Evolutionary conservation across 2,113 vertebrate genomes (phyloP).

Genomic region (Tonatia bakeri): DNA sequence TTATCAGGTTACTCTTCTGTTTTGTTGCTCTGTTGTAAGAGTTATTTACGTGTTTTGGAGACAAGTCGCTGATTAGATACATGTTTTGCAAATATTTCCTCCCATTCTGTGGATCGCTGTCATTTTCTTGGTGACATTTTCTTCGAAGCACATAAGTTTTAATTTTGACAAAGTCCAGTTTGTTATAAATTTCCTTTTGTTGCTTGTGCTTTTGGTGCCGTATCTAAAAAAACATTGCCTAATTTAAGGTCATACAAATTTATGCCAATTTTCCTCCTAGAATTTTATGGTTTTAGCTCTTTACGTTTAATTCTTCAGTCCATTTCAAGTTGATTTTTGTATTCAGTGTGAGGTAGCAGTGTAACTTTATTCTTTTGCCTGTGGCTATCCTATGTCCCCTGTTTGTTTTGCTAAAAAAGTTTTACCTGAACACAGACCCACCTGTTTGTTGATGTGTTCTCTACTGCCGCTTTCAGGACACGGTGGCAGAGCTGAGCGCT

Average conservation of each 20-base stretch:
- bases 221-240: neutral
- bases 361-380: neutral
- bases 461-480: neutral
- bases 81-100: neutral
- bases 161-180: neutral
- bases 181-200: neutral
- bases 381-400: neutral
- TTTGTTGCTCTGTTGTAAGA: neutral
- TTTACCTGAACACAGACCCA: neutral
- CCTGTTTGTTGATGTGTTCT: neutral
- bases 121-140: neutral
- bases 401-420: neutral
- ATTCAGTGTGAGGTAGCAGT: neutral
- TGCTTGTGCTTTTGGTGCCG: neutral
- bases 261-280: neutral
- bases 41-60: neutral
- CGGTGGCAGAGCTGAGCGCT: neutral
- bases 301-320: neutral
- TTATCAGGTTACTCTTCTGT: neutral
- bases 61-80: neutral
- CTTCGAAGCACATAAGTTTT: neutral
- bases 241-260: neutral
- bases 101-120: neutral
- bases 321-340: neutral
- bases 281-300: neutral